These are phyloP conservation scores for Pseudopipra pipra DNA, from an alignment of 2,113 vertebrate species.

Conservation along the genomic window DNA sequence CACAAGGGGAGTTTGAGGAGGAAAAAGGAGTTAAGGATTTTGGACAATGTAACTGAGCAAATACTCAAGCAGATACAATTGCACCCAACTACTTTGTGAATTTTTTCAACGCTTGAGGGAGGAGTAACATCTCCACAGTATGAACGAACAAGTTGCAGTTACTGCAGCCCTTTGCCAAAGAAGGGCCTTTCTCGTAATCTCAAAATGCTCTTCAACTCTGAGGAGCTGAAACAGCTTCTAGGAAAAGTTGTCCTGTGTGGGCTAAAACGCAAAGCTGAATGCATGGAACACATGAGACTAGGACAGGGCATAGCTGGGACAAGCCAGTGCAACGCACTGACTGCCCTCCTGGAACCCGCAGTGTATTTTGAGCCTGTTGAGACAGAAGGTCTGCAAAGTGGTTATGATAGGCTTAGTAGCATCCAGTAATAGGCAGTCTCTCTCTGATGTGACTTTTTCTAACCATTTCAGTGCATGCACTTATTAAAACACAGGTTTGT, in stretches of 20 bases:
- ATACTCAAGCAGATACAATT: not conserved
- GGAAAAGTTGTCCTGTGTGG: not conserved
- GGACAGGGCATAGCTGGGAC: not conserved
- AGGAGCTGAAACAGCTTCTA: not conserved
- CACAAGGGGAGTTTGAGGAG: not conserved
- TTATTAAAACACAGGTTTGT: not conserved
- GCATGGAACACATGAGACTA: rapidly evolving
- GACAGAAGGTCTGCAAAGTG: not conserved
- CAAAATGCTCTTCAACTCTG: not conserved
- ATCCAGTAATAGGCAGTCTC: not conserved
- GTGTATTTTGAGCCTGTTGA: not conserved
- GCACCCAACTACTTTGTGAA: not conserved
- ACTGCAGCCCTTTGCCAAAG: not conserved
- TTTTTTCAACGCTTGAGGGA: not conserved
- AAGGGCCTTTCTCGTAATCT: not conserved
- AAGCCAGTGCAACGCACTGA: rapidly evolving
- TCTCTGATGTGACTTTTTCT: not conserved
- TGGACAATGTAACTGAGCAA: not conserved
- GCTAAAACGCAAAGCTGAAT: not conserved
- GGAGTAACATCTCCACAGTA: not conserved
- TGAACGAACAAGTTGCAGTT: not conserved
- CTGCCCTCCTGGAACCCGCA: not conserved
- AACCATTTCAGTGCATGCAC: not conserved
- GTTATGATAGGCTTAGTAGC: not conserved
- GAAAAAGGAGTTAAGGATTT: not conserved